These are phyloP conservation scores for Himalopsyche phryganea DNA, from an alignment of 1,140 invertebrate species.

Conservation along the genomic window DNA sequence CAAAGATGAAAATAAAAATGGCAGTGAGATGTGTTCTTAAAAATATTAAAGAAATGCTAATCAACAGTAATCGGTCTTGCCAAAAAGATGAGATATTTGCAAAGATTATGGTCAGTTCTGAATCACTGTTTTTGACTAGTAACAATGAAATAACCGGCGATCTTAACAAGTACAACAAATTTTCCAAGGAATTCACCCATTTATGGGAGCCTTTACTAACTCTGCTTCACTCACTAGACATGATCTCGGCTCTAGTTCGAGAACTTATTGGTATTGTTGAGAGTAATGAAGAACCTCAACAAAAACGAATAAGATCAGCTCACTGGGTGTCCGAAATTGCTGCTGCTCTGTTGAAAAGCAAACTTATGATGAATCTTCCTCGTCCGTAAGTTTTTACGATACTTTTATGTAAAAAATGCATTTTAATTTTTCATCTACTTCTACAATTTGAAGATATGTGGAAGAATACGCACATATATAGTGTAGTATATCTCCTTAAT, in stretches of 20 bases:
- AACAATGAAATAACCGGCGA: constrained; percentile 38
- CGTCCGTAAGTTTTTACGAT: no score
- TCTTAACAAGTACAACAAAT: constrained; percentile 5
- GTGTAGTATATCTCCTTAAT: no score
- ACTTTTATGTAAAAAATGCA: no score
- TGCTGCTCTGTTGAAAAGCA: constrained; percentile 38
- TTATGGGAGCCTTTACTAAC: constrained; percentile 55
- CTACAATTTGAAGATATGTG: no score
- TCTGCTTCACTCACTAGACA: constrained; percentile 50
- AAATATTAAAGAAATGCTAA: constrained; percentile 9
- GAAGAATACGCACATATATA: no score
- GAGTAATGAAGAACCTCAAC: constrained; percentile 36
- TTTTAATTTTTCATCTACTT: no score
- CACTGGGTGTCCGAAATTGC: constrained; percentile 55
- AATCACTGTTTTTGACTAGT: constrained; percentile 43
- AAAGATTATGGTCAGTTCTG: constrained; percentile 40
- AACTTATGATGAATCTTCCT: not conserved
- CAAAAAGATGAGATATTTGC: constrained; percentile 4
- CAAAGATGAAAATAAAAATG: not conserved
- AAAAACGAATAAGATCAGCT: constrained; percentile 48
- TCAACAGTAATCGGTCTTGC: not conserved
- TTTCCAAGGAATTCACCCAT: constrained; percentile 31
- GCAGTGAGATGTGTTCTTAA: not conserved
- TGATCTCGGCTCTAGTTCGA: constrained; percentile 49
- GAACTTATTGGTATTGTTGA: constrained; percentile 49